Evolutionary conservation across 2,888 invertebrate species (phyloP).

Genomic region (Tenthredo scrophulariae): DNA sequence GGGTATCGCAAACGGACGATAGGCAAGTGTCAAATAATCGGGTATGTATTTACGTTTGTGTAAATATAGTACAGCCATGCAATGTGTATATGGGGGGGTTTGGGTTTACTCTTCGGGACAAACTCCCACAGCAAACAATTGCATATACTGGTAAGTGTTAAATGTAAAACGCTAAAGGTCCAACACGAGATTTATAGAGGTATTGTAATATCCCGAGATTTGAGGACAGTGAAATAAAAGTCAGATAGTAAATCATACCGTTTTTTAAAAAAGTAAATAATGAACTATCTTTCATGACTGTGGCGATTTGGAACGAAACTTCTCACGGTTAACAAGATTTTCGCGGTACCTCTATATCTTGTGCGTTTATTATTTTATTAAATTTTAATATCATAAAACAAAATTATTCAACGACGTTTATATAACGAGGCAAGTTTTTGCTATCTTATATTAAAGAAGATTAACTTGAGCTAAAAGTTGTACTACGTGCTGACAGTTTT

Average conservation of each 20-base stretch:
- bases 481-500: background rate
- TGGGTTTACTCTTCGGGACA: constrained; percentile 58
- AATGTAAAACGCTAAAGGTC: constrained; percentile 48
- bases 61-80: background rate
- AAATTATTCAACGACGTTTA: background rate
- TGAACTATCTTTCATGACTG: background rate
- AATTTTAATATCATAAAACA: background rate
- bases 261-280: background rate
- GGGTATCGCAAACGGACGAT: background rate
- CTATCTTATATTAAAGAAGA: background rate
- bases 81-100: constrained; percentile 49
- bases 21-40: constrained; percentile 14
- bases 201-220: background rate
- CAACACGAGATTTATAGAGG: background rate
- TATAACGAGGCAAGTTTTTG: background rate
- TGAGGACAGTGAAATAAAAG: background rate
- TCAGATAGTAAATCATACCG: background rate
- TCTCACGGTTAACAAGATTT: background rate
- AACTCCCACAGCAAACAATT: constrained; percentile 60
- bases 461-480: background rate
- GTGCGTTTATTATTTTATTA: background rate
- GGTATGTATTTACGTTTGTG: background rate
- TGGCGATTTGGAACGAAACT: background rate
- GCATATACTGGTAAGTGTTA: constrained; percentile 55
- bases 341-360: background rate